Evolutionary conservation across 1,140 invertebrate species (phyloP).

Genomic region (Ladona fulva): DNA sequence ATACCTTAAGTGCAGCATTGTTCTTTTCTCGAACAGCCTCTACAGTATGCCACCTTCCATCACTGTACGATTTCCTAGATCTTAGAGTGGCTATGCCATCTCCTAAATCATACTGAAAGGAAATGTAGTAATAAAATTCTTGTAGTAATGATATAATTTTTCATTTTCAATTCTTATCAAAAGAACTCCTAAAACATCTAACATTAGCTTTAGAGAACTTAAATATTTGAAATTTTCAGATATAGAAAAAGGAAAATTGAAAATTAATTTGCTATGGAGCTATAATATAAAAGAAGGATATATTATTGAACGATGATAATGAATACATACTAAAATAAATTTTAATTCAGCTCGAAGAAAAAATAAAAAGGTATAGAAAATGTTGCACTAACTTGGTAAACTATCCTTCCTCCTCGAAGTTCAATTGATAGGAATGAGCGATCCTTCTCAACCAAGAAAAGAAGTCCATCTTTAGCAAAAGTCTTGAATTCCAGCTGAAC

Average conservation of each 20-base stretch:
- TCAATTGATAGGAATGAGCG: slow-evolving; percentile 76
- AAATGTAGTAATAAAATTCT: neutral
- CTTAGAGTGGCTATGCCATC: slow-evolving; percentile 45
- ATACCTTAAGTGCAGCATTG: slow-evolving; percentile 56
- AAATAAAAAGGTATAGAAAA: neutral
- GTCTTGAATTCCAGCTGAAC: slow-evolving; percentile 78
- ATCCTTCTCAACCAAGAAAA: slow-evolving; percentile 72
- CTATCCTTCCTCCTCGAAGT: slow-evolving; percentile 63
- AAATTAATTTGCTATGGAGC: too few species aligned
- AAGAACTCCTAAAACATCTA: neutral
- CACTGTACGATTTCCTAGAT: slow-evolving; percentile 58
- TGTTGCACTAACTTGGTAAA: slow-evolving; percentile 46
- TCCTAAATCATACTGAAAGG: slow-evolving; percentile 55
- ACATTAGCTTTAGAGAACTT: too few species aligned
- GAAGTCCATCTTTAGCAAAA: slow-evolving; percentile 69
- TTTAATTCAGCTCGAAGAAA: too few species aligned
- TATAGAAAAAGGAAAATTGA: too few species aligned
- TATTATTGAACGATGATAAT: too few species aligned
- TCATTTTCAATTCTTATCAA: neutral
- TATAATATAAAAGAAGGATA: too few species aligned
- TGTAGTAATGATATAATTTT: too few species aligned
- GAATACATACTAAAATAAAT: too few species aligned
- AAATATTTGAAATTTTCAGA: too few species aligned
- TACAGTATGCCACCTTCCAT: slow-evolving; percentile 73
- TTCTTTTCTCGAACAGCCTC: slow-evolving; percentile 56